Evolutionary conservation across 2,888 invertebrate genomes (phyloP), one percentile per base, ranked within the genome.

Genomic region (Drosophila austrosaltans): DNA sequence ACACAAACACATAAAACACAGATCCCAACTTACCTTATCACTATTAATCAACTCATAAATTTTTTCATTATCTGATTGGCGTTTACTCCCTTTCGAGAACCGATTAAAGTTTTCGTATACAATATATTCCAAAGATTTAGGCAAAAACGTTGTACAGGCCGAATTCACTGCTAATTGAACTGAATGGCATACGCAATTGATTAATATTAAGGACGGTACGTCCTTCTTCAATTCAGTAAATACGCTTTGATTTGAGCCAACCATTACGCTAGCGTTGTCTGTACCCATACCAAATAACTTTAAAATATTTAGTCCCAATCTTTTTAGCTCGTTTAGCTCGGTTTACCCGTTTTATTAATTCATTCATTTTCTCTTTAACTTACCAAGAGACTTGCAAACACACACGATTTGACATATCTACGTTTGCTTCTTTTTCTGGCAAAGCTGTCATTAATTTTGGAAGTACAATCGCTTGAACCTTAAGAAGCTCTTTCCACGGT

Each of bases 331-430:
- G n/a, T 12, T n/a, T n/a, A n/a, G n/a, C n/a, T n/a, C n/a, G 39
- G 39, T 39, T 39, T 39, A 10, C 3, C 39, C 39, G n/a, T 2
- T 40, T n/a, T 40, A 40, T 40, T 40, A 40, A 40, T 40, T 40
- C 39, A 40, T 40, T 12, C 10, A 40, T n/a, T 40, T 40, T 40
- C 12, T 40, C n/a, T 40, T 40, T 40, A 40, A 40, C 39, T 40
- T 40, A 40, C 39, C n/a, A 40, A 40, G 39, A 40, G 39, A 40
- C 39, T 12, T 40, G 39, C n/a, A 40, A 40, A 40, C 39, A 40
- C 39, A 16, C 16, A 16, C 16, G 16, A 16, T 16, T 16, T 40
- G 39, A 40, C 39, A n/a, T 39, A 16, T 16, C 16, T 16, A 16
- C 16, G 16, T 16, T 16, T 16, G 16, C 16, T 16, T 16, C 16